Conservation (phyloP, 2,888 invertebrate species). For the Ypsolopha sequella region DNA sequence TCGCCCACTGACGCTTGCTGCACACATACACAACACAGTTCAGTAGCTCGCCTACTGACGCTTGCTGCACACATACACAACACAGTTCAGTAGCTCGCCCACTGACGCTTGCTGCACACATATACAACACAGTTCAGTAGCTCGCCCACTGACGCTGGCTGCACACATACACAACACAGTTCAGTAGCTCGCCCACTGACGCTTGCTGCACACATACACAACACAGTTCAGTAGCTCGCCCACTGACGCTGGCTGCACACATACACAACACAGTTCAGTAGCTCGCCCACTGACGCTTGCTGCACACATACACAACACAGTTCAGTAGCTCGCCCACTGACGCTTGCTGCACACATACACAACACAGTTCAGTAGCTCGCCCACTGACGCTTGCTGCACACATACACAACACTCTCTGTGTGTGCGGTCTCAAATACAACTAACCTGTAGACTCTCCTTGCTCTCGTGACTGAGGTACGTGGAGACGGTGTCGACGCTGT, state of each 20-base stretch:
- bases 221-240: slow-evolving; percentile 79
- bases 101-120: slow-evolving; percentile 56
- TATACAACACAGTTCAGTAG: slow-evolving; percentile 72
- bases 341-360: slow-evolving; percentile 28
- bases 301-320: slow-evolving; percentile 40
- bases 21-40: slow-evolving; percentile 56
- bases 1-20: slow-evolving; percentile 72
- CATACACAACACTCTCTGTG: no score
- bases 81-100: slow-evolving; percentile 78
- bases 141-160: slow-evolving; percentile 72
- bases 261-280: slow-evolving; percentile 71
- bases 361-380: slow-evolving; percentile 78
- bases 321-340: slow-evolving; percentile 77
- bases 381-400: slow-evolving; percentile 61
- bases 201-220: slow-evolving; percentile 27
- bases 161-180: slow-evolving; percentile 49
- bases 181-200: slow-evolving; percentile 75
- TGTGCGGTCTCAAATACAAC: no score
- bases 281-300: slow-evolving; percentile 72
- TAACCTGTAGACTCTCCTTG: slow-evolving; percentile 72
- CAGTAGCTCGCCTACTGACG: slow-evolving; percentile 75
- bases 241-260: slow-evolving; percentile 56
- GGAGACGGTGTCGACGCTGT: slow-evolving; percentile 89
- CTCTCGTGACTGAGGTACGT: slow-evolving; percentile 90
- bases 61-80: slow-evolving; percentile 23